phyloP scores from a whole-genome alignment of 2,113 vertebrate species.

The Tragelaphus scriptus region DNA sequence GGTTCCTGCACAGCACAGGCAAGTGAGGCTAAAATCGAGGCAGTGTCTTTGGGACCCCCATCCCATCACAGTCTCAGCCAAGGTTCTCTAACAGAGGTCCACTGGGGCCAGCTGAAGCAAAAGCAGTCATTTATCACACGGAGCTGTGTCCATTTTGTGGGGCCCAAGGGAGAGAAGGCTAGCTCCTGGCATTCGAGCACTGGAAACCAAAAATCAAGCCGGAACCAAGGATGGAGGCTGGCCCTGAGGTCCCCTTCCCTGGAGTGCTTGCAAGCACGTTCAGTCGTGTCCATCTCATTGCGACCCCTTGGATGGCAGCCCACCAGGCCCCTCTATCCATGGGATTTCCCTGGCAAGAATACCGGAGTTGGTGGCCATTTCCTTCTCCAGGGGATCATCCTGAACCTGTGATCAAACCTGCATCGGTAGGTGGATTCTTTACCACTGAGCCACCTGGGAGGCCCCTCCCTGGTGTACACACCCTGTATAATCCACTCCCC shows the following conservation, averaged over 20 bases:
- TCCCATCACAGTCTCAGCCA: neutral
- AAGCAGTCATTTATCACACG: rapidly evolving
- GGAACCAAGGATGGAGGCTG: neutral
- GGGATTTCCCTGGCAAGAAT: neutral
- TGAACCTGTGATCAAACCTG: neutral
- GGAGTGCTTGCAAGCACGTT: neutral
- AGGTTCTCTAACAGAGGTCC: neutral
- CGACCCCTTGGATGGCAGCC: rapidly evolving
- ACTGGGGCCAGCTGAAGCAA: neutral
- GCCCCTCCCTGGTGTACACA: neutral
- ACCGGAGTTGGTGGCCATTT: neutral
- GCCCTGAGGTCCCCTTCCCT: neutral
- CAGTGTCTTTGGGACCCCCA: neutral
- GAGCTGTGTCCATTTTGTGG: neutral
- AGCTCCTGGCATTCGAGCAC: rapidly evolving
- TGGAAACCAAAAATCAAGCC: neutral
- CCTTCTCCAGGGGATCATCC: neutral
- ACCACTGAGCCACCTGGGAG: neutral
- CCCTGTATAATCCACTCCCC: neutral
- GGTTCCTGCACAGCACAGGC: rapidly evolving
- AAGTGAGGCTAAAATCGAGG: neutral
- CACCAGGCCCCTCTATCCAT: neutral
- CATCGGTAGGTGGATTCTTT: neutral
- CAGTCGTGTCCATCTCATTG: neutral
- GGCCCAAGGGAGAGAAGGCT: too few species aligned